Evolutionary conservation across 53 echinoderm and acorn worm genomes (phyloP), one percentile per base, ranked within the genome.

Genomic region (Luidia sarsii): DNA sequence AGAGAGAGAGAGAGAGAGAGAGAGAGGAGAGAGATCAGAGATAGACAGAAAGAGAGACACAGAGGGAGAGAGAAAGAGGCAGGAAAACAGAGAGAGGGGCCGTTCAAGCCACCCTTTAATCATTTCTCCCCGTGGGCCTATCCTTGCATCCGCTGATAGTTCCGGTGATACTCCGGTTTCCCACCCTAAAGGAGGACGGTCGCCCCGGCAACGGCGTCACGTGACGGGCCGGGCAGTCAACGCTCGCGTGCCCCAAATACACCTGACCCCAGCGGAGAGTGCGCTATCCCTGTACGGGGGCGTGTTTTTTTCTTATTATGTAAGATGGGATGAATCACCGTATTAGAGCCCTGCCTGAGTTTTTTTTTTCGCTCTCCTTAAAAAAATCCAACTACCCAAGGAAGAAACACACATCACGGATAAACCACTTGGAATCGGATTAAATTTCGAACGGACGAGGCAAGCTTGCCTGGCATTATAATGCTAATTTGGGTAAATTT

Each of bases 101-200:
- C 56, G 35, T 10, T 45, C 35, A 29, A 67, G 37, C 32, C 54
- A 49, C n/a, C 36, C 77, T 77, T 77, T 77, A 77, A 77, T 77
- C 77, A 27, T n/a, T 28, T n/a, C 62, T 60, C 59, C 77, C 77
- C 55, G 15, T 32, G 55, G 77, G 77, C 46, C 77, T 59, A 57
- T 77, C 33, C 62, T 20, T 27, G 31, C 77, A 77, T 77, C 77
- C 77, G 77, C 77, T 46, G 77, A 77, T 77, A 77, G 77, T 77
- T 77, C 77, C 77, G 77, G 77, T 77, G 61, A 77, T 77, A 77
- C 77, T 77, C 61, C 77, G 77, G 77, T 77, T 77, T 77, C 77
- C 48, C 60, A 14, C 60, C 77, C 77, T 77, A 30, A 61, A 77
- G 77, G 77, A 77, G 77, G 77, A 77, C 60, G 77, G 77, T 77